These are phyloP conservation scores for Allacma fusca DNA, from an alignment of 2,888 invertebrate species.

Conservation along the genomic window DNA sequence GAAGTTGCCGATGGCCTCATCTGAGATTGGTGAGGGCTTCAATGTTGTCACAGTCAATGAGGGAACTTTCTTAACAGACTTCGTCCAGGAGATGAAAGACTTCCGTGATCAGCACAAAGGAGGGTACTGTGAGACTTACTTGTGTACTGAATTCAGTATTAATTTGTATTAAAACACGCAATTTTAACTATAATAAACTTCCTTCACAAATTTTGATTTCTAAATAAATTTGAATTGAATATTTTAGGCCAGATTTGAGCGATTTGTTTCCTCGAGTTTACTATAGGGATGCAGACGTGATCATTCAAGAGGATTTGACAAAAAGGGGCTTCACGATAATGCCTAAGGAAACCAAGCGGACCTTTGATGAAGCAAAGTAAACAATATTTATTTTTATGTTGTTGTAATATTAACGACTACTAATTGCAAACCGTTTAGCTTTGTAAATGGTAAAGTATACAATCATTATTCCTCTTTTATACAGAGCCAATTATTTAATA, in stretches of 20 bases:
- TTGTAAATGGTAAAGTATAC: no score
- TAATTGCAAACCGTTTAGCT: no score
- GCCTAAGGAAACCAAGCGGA: not conserved
- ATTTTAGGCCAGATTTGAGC: not conserved
- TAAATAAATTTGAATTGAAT: no score
- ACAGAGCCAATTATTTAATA: no score
- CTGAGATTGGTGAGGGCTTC: not conserved
- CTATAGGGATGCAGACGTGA: constrained; percentile 9
- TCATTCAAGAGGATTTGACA: constrained; percentile 32
- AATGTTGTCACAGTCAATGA: not conserved
- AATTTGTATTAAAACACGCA: not conserved
- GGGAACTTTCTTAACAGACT: not conserved
- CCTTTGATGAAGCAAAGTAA: constrained; percentile 35
- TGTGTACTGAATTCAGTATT: no score
- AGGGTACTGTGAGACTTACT: not conserved
- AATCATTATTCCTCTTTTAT: no score
- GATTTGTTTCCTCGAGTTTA: constrained; percentile 29
- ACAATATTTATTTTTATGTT: no score
- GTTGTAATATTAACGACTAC: no score
- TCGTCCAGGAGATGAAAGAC: no score
- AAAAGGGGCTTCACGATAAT: constrained; percentile 21
- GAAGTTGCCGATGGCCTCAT: not conserved
- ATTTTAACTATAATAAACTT: no score
- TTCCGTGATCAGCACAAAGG: no score
- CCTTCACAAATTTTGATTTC: not conserved